phyloP scores from a whole-genome alignment of 1,140 invertebrate species.

The Drosophila sucinea region DNA sequence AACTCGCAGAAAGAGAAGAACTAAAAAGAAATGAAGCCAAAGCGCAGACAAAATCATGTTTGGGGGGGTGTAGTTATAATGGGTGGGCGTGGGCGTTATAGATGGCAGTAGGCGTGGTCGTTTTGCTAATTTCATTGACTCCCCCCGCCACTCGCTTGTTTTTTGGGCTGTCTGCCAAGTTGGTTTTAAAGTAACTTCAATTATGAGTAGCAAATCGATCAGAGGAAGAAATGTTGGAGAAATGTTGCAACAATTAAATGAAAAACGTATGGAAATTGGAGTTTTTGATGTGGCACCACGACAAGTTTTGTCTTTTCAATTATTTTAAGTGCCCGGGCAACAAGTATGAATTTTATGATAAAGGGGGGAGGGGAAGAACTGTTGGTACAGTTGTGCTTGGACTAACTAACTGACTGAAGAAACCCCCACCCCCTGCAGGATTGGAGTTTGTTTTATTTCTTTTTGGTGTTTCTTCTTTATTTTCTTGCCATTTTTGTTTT shows the following conservation, averaged over 20 bases:
- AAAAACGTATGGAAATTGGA: slow-evolving; percentile 15
- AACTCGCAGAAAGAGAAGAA: slow-evolving; percentile 19
- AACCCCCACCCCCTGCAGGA: slow-evolving; percentile 19
- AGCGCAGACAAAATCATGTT: slow-evolving; percentile 60
- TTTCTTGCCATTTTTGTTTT: slow-evolving; percentile 38
- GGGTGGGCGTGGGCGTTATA: slow-evolving; percentile 13
- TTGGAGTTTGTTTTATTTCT: slow-evolving; percentile 72
- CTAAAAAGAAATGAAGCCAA: slow-evolving; percentile 31
- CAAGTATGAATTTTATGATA: slow-evolving; percentile 43
- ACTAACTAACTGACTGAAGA: slow-evolving; percentile 34
- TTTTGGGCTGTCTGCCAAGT: slow-evolving; percentile 62
- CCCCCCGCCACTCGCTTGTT: slow-evolving; percentile 16
- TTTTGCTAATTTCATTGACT: slow-evolving; percentile 76
- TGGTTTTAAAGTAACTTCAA: slow-evolving; percentile 27
- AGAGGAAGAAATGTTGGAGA: neutral
- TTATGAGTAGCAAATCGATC: slow-evolving; percentile 12
- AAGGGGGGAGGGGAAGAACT: neutral
- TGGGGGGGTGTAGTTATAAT: slow-evolving; percentile 20
- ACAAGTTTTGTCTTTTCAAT: slow-evolving; percentile 57
- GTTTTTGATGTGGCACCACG: slow-evolving; percentile 28
- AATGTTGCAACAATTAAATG: slow-evolving; percentile 6
- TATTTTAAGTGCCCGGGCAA: slow-evolving; percentile 72
- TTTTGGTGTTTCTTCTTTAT: slow-evolving; percentile 61
- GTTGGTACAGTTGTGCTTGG: slow-evolving; percentile 66
- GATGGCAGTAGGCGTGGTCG: slow-evolving; percentile 49